Evolutionary conservation across 2,797 vertebrate species (phyloP), one percentile per base, ranked within the genome.

Genomic region (Nasua narica): DNA sequence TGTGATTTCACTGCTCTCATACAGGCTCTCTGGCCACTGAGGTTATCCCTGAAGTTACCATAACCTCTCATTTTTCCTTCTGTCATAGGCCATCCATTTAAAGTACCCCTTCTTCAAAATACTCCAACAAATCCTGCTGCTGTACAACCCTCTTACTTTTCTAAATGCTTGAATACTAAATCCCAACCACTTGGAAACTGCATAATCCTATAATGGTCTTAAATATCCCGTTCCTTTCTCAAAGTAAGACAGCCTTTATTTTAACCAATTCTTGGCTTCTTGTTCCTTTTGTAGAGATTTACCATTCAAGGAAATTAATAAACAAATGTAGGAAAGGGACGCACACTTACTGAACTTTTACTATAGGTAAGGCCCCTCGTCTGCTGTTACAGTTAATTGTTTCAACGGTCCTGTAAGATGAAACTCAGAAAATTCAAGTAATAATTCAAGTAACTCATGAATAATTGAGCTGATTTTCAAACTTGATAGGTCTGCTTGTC

Each of bases 281-380:
- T 90, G 18, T 84, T 87, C 19, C 11, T 86, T 16, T 69, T 56
- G 8, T 78, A 86, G 37, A 96, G 82, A 56, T 91, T 94, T 97
- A 67, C 65, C 58, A 50, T 54, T 94, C 40, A 86, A 81, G 90
- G 23, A 88, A 88, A 96, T 92, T 91, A 95, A 78, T 54, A 70
- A 76, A 35, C 46, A 92, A 76, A 60, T 56, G 2, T 67, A 27
- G 74, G 29, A 60, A 54, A 91, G 35, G 19, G 70, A 48, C 70
- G 69, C 9, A n/a, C 19, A 67, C 48, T 89, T 82, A 79, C 54
- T 79, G 40, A 60, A 91, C 60, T 21, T 48, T 83, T 83, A 32
- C 60, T 83, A 2, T 77, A 56, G 65, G 40, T 54, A 91, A 58
- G 25, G 25, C 12, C 40, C 46, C 77, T 87, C 27, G 79, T 29